Base-by-base conservation (phyloP, 1,140 invertebrate species). In the Neuroterus valhalla region DNA sequence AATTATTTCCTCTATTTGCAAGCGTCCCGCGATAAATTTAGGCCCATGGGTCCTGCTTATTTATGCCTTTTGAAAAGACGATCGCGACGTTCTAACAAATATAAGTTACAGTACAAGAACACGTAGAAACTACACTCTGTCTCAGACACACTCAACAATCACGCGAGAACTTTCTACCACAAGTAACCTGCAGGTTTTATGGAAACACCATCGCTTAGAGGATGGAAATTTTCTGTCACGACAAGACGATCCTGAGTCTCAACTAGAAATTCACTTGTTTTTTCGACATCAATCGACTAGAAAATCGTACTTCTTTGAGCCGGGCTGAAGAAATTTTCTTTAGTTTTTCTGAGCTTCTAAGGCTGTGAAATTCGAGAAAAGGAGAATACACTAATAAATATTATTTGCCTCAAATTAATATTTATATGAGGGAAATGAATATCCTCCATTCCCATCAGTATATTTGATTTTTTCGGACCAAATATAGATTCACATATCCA, bases 21-120 rank as follows among this genome's bases (percentile, higher is more conserved):
- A 62, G 23, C 23, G 55, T 62, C 55, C 55, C 55, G 31, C 23
- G 52, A 62, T 52, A 52, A 52, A 55, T 55, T 55, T 55, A 62
- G 55, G 15, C 55, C 55, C 55, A n/a, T n/a, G 31, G n/a, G 55
- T 62, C 23, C 55, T 62, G 21, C 31, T 38, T n/a, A 55, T 23
- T 55, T 62, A 31, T 62, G 55, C 23, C 26, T 31, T 21, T 38
- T 26, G 55, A 23, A 62, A 38, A 62, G 23, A 3, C 23, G n/a
- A 31, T n/a, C 26, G 26, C 12, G 31, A 62, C 52, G 26, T 26
- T 62, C 52, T 62, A 62, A 55, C 52, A 62, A 62, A 62, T 23
- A 62, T 62, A 62, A 62, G 26, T 62, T 62, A 6, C 23, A 62
- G 15, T 62, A 62, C 23, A 23, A 62, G 55, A 62, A 62, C 55